Percentiles rank a stretch among this genome's conserved stretches.
Conservation (phyloP, 2,888 invertebrate species). For the Hirtodrosophila histrioides region DNA sequence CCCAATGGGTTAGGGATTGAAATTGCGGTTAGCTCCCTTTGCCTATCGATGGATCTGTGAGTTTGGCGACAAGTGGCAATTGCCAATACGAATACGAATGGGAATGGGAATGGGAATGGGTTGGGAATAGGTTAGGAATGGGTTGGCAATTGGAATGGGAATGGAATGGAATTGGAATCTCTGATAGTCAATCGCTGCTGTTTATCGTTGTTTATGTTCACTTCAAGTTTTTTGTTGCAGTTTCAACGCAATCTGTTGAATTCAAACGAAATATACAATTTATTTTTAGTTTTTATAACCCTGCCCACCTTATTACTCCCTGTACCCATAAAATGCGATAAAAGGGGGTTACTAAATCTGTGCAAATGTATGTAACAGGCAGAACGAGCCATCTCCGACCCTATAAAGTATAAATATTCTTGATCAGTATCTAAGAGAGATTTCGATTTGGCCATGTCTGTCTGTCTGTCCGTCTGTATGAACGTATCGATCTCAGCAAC, state of each 20-base stretch:
- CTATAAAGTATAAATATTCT: too few relatives aligned
- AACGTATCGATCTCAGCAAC: too few relatives aligned
- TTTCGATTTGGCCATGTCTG: too few relatives aligned
- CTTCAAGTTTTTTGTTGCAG: constrained; percentile 7
- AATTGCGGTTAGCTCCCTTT: constrained; percentile 22
- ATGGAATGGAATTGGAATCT: constrained; percentile 27
- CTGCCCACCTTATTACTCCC: too few relatives aligned
- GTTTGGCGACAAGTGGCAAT: constrained; percentile 32
- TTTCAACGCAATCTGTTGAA: constrained; percentile 22
- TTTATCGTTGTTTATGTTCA: constrained; percentile 30
- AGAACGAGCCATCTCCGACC: too few relatives aligned
- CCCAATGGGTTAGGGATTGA: constrained; percentile 25
- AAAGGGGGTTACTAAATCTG: too few relatives aligned
- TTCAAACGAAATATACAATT: not conserved
- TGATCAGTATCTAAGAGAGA: too few relatives aligned
- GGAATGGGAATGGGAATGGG: constrained; percentile 4
- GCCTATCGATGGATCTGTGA: constrained; percentile 37
- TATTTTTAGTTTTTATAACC: too few relatives aligned
- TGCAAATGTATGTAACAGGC: too few relatives aligned
- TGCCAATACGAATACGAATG: constrained; percentile 9
- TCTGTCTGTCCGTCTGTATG: too few relatives aligned
- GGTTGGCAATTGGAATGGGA: constrained; percentile 1
- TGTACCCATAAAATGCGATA: too few relatives aligned
- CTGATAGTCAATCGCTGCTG: constrained; percentile 31
- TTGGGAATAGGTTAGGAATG: not conserved